Evolutionary conservation across 2,113 vertebrate genomes (phyloP).

Genomic region (Anguilla rostrata): DNA sequence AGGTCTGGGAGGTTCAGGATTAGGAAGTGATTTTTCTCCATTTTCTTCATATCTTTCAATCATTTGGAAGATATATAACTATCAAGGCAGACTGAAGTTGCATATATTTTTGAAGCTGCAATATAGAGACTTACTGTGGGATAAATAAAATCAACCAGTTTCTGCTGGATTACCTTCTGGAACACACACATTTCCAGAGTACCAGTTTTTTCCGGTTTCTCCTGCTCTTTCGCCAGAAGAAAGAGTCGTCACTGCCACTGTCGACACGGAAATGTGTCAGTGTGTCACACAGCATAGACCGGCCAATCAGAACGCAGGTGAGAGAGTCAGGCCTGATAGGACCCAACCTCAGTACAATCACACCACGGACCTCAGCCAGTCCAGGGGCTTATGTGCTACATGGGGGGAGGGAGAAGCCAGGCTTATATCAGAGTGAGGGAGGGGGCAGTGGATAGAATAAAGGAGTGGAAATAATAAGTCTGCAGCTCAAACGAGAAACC

Average conservation of each 20-base stretch:
- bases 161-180: background rate
- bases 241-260: background rate
- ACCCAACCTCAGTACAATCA: conserved; percentile 2
- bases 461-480: background rate
- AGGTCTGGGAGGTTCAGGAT: background rate
- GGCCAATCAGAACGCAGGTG: conserved; percentile 6
- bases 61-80: background rate
- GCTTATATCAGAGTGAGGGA: background rate
- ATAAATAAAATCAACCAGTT: background rate
- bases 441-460: background rate
- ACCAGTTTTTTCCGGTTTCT: background rate
- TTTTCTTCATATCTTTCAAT: background rate
- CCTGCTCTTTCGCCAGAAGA: no score
- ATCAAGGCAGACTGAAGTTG: background rate
- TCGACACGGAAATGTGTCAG: background rate
- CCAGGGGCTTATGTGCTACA: background rate
- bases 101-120: no score
- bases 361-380: background rate
- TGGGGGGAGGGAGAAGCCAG: background rate
- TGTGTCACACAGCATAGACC: background rate
- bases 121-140: background rate
- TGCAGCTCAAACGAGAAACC: background rate
- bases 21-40: background rate
- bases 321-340: background rate
- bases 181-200: background rate